Evolutionary conservation across 2,888 invertebrate species (phyloP).

Genomic region (Iselma pallidipennis): DNA sequence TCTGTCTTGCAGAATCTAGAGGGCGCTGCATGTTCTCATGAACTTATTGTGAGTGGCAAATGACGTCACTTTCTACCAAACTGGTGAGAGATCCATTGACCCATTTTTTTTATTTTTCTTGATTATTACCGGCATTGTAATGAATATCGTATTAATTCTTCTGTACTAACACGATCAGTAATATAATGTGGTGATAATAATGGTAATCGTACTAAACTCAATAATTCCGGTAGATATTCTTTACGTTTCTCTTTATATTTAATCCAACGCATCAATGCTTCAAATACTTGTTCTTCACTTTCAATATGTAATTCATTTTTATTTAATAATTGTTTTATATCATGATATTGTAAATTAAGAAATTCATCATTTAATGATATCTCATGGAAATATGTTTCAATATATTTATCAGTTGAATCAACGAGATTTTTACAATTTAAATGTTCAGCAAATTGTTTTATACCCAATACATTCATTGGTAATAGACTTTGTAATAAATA

Average conservation of each 20-base stretch:
- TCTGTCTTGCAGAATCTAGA: no score
- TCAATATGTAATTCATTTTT: slow-evolving; percentile 78
- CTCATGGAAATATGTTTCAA: slow-evolving; percentile 78
- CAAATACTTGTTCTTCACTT: slow-evolving; percentile 81
- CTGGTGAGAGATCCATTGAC: no score
- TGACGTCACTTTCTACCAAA: no score
- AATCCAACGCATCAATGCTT: slow-evolving; percentile 81
- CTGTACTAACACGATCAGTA: slow-evolving; percentile 78
- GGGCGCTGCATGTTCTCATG: no score
- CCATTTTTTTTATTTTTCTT: not conserved
- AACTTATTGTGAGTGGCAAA: no score
- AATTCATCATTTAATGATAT: slow-evolving; percentile 80
- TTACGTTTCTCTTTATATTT: slow-evolving; percentile 67
- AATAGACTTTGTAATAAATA: slow-evolving; percentile 79
- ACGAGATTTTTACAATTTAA: slow-evolving; percentile 72
- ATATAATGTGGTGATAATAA: slow-evolving; percentile 80
- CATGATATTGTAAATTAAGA: slow-evolving; percentile 63
- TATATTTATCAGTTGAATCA: slow-evolving; percentile 76
- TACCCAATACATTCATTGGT: slow-evolving; percentile 79
- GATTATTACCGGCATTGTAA: slow-evolving; percentile 70
- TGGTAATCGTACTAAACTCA: slow-evolving; percentile 78
- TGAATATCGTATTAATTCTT: slow-evolving; percentile 75
- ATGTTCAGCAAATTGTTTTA: slow-evolving; percentile 79
- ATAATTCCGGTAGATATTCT: slow-evolving; percentile 67
- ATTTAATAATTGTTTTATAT: slow-evolving; percentile 70